A percentile compares a stretch with the other conserved stretches of the same genome.
phyloP scores from a whole-genome alignment of 1,140 invertebrate genomes.

The Drosophila lacteicornis region DNA sequence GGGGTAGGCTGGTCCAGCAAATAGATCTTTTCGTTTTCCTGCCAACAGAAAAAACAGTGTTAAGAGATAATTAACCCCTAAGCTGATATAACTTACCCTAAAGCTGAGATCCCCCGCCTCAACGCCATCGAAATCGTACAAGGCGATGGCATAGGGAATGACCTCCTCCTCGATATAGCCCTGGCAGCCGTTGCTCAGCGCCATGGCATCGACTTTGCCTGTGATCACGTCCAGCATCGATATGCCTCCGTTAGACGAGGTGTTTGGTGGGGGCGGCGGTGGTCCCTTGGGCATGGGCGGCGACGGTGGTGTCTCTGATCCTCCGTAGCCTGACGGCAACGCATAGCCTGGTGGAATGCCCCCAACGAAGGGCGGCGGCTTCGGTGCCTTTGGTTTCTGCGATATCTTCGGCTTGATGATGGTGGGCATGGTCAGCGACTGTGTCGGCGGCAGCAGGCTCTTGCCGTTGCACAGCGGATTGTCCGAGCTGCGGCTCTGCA shows the following conservation, averaged over 20 bases:
- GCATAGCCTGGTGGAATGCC: slow-evolving; percentile 47
- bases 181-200: slow-evolving; percentile 54
- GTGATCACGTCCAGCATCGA: slow-evolving; percentile 81
- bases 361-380: slow-evolving; percentile 69
- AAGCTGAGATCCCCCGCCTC: slow-evolving; percentile 90
- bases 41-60: slow-evolving; percentile 66
- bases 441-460: slow-evolving; percentile 76
- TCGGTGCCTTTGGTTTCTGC: slow-evolving; percentile 77
- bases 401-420: slow-evolving; percentile 87
- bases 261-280: slow-evolving; percentile 88
- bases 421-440: slow-evolving; percentile 87
- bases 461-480: slow-evolving; percentile 85
- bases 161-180: slow-evolving; percentile 56
- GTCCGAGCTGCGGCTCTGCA: slow-evolving; percentile 62
- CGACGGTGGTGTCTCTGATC: slow-evolving; percentile 85
- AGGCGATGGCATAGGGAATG: slow-evolving; percentile 89
- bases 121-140: slow-evolving; percentile 90
- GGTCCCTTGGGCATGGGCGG: slow-evolving; percentile 92
- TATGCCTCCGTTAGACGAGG: slow-evolving; percentile 63
- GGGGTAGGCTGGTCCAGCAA: slow-evolving; percentile 89
- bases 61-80: slow-evolving; percentile 86
- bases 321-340: slow-evolving; percentile 47
- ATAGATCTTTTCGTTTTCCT: slow-evolving; percentile 90
- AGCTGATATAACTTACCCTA: slow-evolving; percentile 87
- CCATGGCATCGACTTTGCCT: slow-evolving; percentile 76